Evolutionary conservation across 2,797 vertebrate genomes (phyloP).

Genomic region (Sorex maritimensis): DNA sequence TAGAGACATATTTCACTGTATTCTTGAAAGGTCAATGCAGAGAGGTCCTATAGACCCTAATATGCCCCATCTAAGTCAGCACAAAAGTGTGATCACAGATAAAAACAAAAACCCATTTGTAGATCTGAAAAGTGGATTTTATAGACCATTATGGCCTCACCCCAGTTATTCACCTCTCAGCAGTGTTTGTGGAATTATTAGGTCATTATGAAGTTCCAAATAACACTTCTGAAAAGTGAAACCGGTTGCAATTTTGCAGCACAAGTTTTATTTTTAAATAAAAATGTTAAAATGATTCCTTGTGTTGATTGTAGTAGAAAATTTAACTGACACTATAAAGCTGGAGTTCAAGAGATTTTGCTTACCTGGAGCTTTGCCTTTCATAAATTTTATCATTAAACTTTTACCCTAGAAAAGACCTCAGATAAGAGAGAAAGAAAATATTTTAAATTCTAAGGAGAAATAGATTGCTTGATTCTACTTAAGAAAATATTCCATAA

Average conservation of each 20-base stretch:
- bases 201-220: constrained; percentile 58
- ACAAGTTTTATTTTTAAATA: neutral
- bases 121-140: constrained; percentile 30
- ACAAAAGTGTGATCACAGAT: constrained; percentile 22
- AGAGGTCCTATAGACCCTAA: neutral
- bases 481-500: neutral
- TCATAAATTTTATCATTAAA: constrained; percentile 74
- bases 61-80: constrained; percentile 19
- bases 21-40: neutral
- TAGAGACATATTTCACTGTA: neutral
- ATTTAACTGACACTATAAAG: constrained; percentile 62
- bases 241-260: constrained; percentile 21
- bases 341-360: constrained; percentile 60
- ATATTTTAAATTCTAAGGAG: constrained; percentile 52
- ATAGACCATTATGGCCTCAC: neutral
- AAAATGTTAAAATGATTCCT: constrained; percentile 59
- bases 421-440: constrained; percentile 51
- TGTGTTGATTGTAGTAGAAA: constrained; percentile 40
- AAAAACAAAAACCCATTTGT: constrained; percentile 39
- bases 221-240: constrained; percentile 9
- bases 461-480: constrained; percentile 5
- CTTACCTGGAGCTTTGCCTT: constrained; percentile 60
- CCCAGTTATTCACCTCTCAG: neutral
- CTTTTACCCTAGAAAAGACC: constrained; percentile 67
- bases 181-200: constrained; percentile 66